Conservation (phyloP, 2,113 vertebrate genomes). For the Meleagris gallopavo region DNA sequence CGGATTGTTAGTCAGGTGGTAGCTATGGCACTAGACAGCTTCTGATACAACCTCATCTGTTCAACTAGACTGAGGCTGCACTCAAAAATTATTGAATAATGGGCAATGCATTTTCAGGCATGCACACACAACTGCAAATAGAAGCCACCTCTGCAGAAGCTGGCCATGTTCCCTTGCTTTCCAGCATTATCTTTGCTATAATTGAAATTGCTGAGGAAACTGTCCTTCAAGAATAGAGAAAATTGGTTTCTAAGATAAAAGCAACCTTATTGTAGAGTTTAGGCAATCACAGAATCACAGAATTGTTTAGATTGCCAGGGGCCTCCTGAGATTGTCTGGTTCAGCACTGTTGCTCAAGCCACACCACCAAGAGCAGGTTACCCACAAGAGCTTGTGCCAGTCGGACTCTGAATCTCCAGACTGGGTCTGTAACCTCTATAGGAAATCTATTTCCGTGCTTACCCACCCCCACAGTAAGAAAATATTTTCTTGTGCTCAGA, state of each 20-base stretch:
- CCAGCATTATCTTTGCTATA: not conserved
- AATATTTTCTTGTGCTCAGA: not conserved
- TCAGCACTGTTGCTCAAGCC: not conserved
- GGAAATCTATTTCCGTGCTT: not conserved
- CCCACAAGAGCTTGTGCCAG: not conserved
- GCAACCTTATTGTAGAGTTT: not conserved
- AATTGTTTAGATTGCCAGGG: not conserved
- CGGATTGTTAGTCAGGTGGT: not conserved
- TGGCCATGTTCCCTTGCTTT: not conserved
- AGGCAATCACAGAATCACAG: not conserved
- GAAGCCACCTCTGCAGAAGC: rapidly evolving
- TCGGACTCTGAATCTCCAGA: not conserved
- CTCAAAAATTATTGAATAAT: not conserved
- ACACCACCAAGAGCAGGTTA: not conserved
- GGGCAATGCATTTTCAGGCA: not conserved
- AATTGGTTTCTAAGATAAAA: not conserved
- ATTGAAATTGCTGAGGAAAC: not conserved
- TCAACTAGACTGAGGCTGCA: not conserved
- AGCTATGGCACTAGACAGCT: slow-evolving; percentile 26
- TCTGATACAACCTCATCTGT: not conserved
- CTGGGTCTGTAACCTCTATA: not conserved
- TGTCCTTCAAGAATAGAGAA: not conserved
- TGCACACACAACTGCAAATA: not conserved
- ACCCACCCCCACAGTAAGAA: not conserved
- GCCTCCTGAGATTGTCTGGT: not conserved